Conservation (phyloP, 2,797 vertebrate species). For the Cheirogaleus major region DNA sequence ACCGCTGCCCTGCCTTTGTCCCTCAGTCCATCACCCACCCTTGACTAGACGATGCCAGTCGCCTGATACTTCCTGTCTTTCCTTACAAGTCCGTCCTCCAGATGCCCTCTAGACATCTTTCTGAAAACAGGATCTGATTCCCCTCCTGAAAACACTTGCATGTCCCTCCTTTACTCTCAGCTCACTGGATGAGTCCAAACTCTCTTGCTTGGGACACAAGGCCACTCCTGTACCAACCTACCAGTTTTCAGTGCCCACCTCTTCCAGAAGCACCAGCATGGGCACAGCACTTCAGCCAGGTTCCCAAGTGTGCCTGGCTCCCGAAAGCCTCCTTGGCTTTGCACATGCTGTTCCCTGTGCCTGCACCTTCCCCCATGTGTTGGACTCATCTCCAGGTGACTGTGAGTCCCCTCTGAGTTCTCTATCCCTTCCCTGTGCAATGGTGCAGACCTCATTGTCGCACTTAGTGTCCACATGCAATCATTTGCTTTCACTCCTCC, state of each 20-base stretch:
- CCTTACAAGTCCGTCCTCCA: background rate
- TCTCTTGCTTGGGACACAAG: background rate
- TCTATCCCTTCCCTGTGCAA: background rate
- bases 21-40: background rate
- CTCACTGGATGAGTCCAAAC: background rate
- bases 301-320: background rate
- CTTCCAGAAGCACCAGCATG: background rate
- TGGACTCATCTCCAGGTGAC: background rate
- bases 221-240: background rate
- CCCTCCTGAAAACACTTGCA: background rate
- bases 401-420: background rate
- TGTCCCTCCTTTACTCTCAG: background rate
- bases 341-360: background rate
- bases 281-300: background rate
- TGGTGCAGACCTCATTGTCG: background rate
- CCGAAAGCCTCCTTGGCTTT: background rate
- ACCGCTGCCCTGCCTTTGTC: background rate
- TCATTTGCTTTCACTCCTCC: background rate
- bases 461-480: background rate
- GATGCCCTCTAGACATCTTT: background rate
- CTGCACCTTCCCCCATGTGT: background rate
- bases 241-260: too few species aligned
- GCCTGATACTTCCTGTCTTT: background rate
- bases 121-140: background rate
- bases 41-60: background rate